Evolutionary conservation across 2,113 vertebrate species (phyloP).

Genomic region (Poeciliopsis occidentalis): DNA sequence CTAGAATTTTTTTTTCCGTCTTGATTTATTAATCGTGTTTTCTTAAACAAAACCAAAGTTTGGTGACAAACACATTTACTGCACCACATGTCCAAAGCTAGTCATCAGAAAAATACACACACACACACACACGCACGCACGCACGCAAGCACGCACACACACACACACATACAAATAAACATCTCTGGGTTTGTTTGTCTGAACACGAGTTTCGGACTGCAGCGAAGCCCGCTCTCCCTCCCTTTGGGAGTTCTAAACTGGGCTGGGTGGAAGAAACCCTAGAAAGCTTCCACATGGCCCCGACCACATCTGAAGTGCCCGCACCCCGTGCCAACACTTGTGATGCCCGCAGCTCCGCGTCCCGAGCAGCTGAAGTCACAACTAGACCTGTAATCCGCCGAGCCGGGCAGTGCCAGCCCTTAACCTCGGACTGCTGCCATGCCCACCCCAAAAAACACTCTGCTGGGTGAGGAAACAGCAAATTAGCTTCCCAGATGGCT

Average conservation of each 20-base stretch:
- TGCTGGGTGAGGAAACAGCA: conserved; percentile 63
- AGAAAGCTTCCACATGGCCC: conserved; percentile 78
- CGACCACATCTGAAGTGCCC: conserved; percentile 75
- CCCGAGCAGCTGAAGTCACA: conserved; percentile 60
- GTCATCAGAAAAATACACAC: conserved; percentile 2
- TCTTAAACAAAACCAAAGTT: conserved; percentile 17
- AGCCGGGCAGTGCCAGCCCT: conserved; percentile 61
- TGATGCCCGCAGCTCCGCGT: conserved; percentile 65
- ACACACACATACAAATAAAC: conserved; percentile 15
- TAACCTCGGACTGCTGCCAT: conserved; percentile 59
- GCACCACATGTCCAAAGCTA: conserved; percentile 7
- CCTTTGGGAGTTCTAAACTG: conserved; percentile 38
- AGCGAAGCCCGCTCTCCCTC: conserved; percentile 26
- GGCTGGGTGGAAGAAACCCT: conserved; percentile 62
- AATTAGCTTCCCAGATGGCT: conserved; percentile 65
- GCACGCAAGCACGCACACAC: conserved; percentile 8
- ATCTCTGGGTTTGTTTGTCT: conserved; percentile 57
- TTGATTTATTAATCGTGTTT: conserved; percentile 14
- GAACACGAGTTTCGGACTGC: conserved; percentile 44
- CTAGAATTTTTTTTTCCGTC: not conserved
- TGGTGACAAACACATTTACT: conserved; percentile 14
- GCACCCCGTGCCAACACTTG: conserved; percentile 73
- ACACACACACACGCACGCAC: not conserved
- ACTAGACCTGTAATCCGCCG: conserved; percentile 71
- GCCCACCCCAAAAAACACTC: conserved; percentile 53